Conservation (phyloP, 2,888 invertebrate genomes). For the Trissoscelio sp. region DNA sequence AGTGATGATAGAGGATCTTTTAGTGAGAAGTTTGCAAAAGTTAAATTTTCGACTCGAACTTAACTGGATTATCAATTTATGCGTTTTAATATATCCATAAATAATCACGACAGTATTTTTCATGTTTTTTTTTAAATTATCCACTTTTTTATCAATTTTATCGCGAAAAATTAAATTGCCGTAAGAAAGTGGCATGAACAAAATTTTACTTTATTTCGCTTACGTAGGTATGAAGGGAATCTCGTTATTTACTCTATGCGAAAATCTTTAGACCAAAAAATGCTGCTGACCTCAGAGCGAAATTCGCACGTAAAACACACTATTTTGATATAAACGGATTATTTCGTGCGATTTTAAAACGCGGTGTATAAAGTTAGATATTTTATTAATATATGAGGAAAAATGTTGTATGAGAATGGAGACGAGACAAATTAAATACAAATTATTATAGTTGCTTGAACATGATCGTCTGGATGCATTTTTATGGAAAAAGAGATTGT, state of each 20-base stretch:
- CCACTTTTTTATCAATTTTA: too few relatives aligned
- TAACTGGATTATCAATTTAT: slow-evolving; percentile 12
- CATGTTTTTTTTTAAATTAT: too few relatives aligned
- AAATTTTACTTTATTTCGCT: slow-evolving; percentile 1
- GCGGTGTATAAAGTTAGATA: neutral
- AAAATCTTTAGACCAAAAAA: slow-evolving; percentile 2
- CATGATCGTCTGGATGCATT: slow-evolving; percentile 23
- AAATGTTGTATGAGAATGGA: too few relatives aligned
- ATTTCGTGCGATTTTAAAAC: neutral
- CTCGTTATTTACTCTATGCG: slow-evolving; percentile 1
- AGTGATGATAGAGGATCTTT: slow-evolving; percentile 51
- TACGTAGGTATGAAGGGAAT: neutral
- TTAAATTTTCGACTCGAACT: slow-evolving; percentile 21
- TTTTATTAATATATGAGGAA: too few relatives aligned
- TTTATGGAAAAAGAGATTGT: slow-evolving; percentile 22
- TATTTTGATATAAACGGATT: slow-evolving; percentile 3
- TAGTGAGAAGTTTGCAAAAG: slow-evolving; percentile 28
- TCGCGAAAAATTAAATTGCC: too few relatives aligned
- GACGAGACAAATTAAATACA: slow-evolving; percentile 22
- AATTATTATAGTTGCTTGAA: slow-evolving; percentile 14
- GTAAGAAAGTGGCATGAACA: too few relatives aligned
- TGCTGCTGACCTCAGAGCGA: neutral
- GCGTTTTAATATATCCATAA: neutral
- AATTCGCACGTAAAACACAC: neutral
- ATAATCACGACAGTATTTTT: neutral